Base-by-base conservation (phyloP, 1,140 invertebrate species). In the Melitaea cinxia region DNA sequence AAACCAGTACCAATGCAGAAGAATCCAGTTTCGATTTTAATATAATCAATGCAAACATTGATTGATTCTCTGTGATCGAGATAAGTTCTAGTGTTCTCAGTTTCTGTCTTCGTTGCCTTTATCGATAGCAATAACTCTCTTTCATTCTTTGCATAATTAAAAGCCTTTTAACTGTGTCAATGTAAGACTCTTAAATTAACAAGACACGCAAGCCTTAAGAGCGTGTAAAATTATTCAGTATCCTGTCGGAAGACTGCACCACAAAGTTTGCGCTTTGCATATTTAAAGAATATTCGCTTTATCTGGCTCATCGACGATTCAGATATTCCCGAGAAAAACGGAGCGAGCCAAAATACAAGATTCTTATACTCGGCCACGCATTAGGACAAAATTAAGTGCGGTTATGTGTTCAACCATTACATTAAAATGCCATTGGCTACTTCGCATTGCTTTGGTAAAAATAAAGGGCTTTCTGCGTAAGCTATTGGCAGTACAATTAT, bases 321-420 rank as follows among this genome's bases (percentile, higher is more conserved):
- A 85, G 85, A 87, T 88, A 90, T 80, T 83, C 71, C 53, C 39
- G 76, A 73, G 82, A 82, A 87, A 87, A 89, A 87, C 72, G 73
- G 74, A 77, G 72, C 71, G 63, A 73, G 77, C 77, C 72, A 75
- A 77, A 83, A 72, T 58, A 59, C 57, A 61, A 72, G 78, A 90
- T 85, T 83, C 82, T 82, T 81, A 71, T 70, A 73, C 75, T 70
- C 67, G 21, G 73, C 63, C 73, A 78, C 81, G 77, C 82, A 85
- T 90, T 90, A 90, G 86, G 84, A 82, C 80, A 83, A 87, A 87
- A 88, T 89, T 91, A 90, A 90, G 88, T 90, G 88, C 86, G 74
- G 76, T 89, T 85, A 89, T 90, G 77, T 89, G 86, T 85, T 78
- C 76, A 60, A 50, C 59, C 80, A 84, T 80, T 83, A 85, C 83